These are phyloP conservation scores for Cataglyphis livida DNA, from an alignment of 2,888 invertebrate species.

Conservation along the genomic window DNA sequence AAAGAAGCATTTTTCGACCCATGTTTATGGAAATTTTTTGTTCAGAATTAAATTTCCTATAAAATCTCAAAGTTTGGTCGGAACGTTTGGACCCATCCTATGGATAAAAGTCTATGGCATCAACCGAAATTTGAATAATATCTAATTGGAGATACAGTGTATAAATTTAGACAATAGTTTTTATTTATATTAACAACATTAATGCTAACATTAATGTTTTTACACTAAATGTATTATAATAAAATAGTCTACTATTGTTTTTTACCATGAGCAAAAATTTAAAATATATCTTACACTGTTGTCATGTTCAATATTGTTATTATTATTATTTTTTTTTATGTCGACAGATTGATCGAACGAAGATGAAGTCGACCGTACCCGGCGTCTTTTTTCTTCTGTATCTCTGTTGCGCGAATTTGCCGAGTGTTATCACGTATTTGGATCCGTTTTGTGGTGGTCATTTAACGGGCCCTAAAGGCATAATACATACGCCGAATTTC, in stretches of 20 bases:
- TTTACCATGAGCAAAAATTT: too few relatives aligned
- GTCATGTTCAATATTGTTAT: not conserved
- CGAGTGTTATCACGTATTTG: conserved; percentile 30
- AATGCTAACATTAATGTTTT: not conserved
- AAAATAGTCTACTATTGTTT: not conserved
- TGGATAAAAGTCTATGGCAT: too few relatives aligned
- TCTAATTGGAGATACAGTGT: not conserved
- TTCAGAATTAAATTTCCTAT: too few relatives aligned
- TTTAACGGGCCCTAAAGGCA: conserved; percentile 89
- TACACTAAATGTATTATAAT: not conserved
- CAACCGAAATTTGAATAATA: not conserved
- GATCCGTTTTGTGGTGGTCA: conserved; percentile 88
- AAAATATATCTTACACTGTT: not conserved
- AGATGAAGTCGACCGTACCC: conserved; percentile 60
- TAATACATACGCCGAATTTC: conserved; percentile 94
- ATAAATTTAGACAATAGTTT: not conserved
- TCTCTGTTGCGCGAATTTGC: conserved; percentile 42
- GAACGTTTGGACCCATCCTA: too few relatives aligned
- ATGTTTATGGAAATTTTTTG: too few relatives aligned
- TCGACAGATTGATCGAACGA: conserved; percentile 16
- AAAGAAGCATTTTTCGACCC: too few relatives aligned
- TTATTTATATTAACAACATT: not conserved
- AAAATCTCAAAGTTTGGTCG: too few relatives aligned
- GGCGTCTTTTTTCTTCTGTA: conserved; percentile 59
- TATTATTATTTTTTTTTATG: not conserved